phyloP scores from a whole-genome alignment of 2,888 invertebrate species.

The Mimumesa dahlbomi region DNA sequence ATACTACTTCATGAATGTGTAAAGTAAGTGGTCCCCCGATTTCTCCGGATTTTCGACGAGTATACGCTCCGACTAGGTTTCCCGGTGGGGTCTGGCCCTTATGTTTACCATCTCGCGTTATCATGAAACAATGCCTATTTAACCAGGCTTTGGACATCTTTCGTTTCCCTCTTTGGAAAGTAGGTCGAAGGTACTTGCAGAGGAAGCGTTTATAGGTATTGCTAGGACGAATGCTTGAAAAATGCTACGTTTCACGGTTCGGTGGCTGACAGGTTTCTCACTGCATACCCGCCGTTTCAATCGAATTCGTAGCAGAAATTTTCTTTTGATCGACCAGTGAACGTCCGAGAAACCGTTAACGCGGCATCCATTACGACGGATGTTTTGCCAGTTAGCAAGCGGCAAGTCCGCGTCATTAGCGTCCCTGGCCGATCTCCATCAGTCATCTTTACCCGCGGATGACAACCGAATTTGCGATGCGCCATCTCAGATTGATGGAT shows the following conservation, averaged over 20 bases:
- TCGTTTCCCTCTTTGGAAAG: too few relatives aligned
- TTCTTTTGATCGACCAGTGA: constrained; percentile 22
- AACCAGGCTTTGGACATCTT: too few relatives aligned
- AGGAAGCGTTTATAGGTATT: too few relatives aligned
- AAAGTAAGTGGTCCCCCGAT: constrained; percentile 66
- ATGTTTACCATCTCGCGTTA: constrained; percentile 55
- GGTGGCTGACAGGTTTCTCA: constrained; percentile 4
- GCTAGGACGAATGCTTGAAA: too few relatives aligned
- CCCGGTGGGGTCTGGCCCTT: constrained; percentile 36
- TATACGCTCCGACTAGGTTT: constrained; percentile 17
- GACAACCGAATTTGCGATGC: constrained; percentile 68
- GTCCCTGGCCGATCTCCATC: constrained; percentile 67
- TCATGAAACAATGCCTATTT: constrained; percentile 64
- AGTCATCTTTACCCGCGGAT: constrained; percentile 71
- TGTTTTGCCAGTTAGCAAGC: constrained; percentile 60
- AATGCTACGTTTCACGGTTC: too few relatives aligned
- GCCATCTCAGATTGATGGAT: constrained; percentile 67
- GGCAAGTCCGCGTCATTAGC: constrained; percentile 66
- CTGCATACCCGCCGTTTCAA: background rate
- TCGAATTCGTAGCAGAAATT: constrained; percentile 7
- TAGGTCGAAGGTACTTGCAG: too few relatives aligned
- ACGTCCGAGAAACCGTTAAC: constrained; percentile 38
- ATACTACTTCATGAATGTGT: constrained; percentile 78
- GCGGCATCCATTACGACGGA: constrained; percentile 60
- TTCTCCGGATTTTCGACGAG: constrained; percentile 38